Conservation (phyloP, 1,140 invertebrate genomes). For the Drosophila nannoptera region DNA sequence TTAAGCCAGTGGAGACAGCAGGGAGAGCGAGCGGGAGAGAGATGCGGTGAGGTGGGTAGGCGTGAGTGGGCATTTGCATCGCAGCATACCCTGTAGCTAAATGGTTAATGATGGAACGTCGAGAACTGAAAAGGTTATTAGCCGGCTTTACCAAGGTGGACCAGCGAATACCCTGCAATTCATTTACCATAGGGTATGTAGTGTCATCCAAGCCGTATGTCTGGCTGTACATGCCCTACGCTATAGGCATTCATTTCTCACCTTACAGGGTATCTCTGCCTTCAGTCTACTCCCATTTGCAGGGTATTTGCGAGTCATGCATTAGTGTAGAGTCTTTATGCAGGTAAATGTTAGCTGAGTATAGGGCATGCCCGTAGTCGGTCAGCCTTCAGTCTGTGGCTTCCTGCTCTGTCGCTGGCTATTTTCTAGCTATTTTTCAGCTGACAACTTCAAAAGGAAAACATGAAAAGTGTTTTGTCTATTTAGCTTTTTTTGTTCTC, state of each 20-base stretch:
- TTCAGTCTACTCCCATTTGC: background rate
- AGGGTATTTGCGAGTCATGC: background rate
- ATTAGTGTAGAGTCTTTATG: too few species aligned
- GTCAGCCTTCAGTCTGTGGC: background rate
- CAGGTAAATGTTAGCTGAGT: background rate
- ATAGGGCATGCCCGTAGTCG: constrained; percentile 3
- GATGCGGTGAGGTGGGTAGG: background rate
- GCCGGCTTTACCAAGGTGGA: background rate
- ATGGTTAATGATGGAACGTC: background rate
- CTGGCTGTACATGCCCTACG: too few species aligned
- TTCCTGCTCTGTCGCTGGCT: constrained; percentile 1
- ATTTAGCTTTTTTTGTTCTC: constrained; percentile 5
- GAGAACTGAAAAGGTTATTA: background rate
- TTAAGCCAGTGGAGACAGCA: constrained; percentile 1
- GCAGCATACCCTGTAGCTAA: background rate
- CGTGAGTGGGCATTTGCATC: background rate
- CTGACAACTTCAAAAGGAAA: constrained; percentile 47
- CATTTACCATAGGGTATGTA: background rate
- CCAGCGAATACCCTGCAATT: background rate
- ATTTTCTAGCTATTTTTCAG: constrained; percentile 10
- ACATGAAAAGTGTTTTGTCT: constrained; percentile 43
- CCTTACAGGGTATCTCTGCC: constrained; percentile 1
- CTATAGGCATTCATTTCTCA: too few species aligned
- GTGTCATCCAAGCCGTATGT: too few species aligned
- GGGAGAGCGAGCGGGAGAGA: background rate